Evolutionary conservation across 2,113 vertebrate species (phyloP).

Genomic region (Phyllopteryx taeniolatus): DNA sequence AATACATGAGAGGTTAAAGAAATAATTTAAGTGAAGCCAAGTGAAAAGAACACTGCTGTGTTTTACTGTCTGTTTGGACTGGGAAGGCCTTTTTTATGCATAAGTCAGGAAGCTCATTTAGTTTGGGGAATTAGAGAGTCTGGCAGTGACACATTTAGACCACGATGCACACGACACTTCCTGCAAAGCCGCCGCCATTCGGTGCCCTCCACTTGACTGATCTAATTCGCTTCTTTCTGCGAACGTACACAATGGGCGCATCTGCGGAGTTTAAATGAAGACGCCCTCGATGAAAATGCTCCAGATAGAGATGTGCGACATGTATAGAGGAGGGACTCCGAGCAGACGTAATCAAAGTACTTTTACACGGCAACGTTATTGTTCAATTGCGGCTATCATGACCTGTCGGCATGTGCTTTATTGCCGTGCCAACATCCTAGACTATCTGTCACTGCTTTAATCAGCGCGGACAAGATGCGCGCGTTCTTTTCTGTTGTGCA

Average conservation of each 20-base stretch:
- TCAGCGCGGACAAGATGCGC: neutral
- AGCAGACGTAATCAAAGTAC: constrained; percentile 44
- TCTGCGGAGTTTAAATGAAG: constrained; percentile 59
- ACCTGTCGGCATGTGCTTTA: constrained; percentile 1
- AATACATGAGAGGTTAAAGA: constrained; percentile 20
- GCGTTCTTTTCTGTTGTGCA: constrained; percentile 5
- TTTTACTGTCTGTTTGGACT: constrained; percentile 6
- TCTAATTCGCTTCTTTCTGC: constrained; percentile 66
- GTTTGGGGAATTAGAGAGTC: constrained; percentile 38
- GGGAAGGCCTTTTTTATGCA: constrained; percentile 15
- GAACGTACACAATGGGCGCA: constrained; percentile 54
- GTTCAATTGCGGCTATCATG: constrained; percentile 13
- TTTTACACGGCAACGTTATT: constrained; percentile 24
- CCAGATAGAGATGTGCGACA: constrained; percentile 24
- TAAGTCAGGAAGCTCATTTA: constrained; percentile 35
- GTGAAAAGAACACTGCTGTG: constrained; percentile 16
- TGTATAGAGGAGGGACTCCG: constrained; percentile 19
- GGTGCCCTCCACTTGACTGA: constrained; percentile 63
- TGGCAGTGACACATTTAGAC: constrained; percentile 46
- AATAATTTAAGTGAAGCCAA: constrained; percentile 29
- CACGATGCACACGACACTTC: constrained; percentile 38
- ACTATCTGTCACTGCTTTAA: neutral
- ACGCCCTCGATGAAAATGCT: constrained; percentile 45
- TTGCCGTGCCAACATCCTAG: constrained; percentile 1
- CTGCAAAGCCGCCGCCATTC: constrained; percentile 46